Evolutionary conservation across 2,113 vertebrate species (phyloP), one percentile per base, ranked within the genome.

Genomic region (Galeopterus variegatus): DNA sequence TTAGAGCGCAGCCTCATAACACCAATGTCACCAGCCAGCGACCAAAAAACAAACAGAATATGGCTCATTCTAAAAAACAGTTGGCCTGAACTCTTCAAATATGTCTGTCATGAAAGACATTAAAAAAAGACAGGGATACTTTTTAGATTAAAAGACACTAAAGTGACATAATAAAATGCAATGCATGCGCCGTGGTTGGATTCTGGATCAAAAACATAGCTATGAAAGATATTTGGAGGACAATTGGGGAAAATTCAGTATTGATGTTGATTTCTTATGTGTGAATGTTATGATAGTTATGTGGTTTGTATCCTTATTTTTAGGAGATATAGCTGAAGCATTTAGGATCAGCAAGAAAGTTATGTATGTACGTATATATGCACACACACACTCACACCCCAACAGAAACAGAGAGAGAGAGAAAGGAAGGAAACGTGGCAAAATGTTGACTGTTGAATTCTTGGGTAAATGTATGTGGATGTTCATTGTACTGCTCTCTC

Each of bases 71-170:
- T 80, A 58, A 88, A 62, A 80, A 14, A 85, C 83, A 54, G 79
- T 5, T 62, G 52, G 41, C 62, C 60, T 70, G 33, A 90, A 95
- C 72, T 77, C 88, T 69, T 84, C 41, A 84, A 84, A 90, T 83
- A 95, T 56, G 28, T 60, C 11, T 65, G 23, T 84, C 48, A 58
- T 76, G 36, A 90, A 77, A 89, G 75, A n/a, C 17, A 48, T n/a
- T 48, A 26, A 69, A 90, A n/a, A 82, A 69, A 77, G 60, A 50
- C 54, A 62, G 41, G 10, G 62, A 52, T 62, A 77, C 23, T 69
- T 58, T 90, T 26, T 50, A 60, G 60, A 85, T 69, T 70, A 54
- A 95, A 62, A 73, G 13, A 50, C 31, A 83, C 10, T 18, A n/a
- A 94, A 90, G 52, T 70, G 24, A 89, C 18, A 77, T 84, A 67